These are phyloP conservation scores for Pseudonaja textilis DNA, from an alignment of 2,113 vertebrate genomes.

Conservation along the genomic window DNA sequence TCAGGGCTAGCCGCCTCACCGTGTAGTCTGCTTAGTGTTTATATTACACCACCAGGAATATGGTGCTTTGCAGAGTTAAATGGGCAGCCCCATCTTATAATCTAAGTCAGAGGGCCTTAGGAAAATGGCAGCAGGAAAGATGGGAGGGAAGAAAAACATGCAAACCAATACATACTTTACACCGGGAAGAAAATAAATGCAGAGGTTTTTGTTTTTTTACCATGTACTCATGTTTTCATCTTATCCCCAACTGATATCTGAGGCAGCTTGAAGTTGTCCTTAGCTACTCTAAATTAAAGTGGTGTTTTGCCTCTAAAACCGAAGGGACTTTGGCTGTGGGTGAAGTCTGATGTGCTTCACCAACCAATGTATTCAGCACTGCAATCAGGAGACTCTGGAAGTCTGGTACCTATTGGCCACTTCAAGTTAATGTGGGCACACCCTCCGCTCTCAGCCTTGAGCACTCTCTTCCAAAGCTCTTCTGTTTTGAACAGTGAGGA, in stretches of 20 bases:
- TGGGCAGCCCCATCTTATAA: neutral
- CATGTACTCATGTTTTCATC: neutral
- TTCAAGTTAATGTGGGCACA: neutral
- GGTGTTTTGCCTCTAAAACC: neutral
- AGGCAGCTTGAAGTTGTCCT: neutral
- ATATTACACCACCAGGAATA: neutral
- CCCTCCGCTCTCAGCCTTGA: neutral
- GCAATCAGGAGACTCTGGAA: neutral
- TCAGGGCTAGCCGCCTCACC: conserved; percentile 45
- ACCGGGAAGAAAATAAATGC: neutral
- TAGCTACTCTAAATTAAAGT: neutral
- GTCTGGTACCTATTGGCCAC: neutral
- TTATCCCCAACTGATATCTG: neutral
- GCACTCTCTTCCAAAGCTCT: neutral
- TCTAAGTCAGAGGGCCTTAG: neutral
- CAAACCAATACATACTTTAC: neutral
- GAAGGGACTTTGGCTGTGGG: neutral
- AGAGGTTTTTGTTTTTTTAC: neutral
- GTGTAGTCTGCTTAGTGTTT: conserved; percentile 6
- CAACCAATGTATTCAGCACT: neutral
- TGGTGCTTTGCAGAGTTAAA: neutral
- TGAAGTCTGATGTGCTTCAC: neutral
- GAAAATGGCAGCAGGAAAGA: neutral
- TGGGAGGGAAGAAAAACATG: neutral
- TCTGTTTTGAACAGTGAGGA: neutral